Base-by-base conservation (phyloP, 2,113 vertebrate genomes). In the Tachysurus vachellii region DNA sequence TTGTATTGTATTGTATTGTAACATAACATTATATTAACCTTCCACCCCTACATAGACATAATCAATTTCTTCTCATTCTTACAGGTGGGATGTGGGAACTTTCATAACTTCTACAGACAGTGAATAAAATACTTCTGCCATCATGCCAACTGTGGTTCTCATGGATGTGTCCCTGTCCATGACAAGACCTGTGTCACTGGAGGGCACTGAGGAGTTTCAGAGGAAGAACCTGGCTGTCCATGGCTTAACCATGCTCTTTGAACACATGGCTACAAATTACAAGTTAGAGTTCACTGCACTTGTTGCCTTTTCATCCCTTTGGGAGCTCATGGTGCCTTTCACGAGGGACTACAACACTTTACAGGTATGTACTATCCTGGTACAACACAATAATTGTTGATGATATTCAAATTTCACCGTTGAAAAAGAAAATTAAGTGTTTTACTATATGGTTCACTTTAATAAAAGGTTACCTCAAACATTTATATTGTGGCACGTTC, bases 91-190 rank as follows among this genome's bases (percentile, higher is more conserved):
- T 61, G 31, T 4, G 81, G 81, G 85, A 64, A 26, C 2, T 16
- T 42, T 47, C 42, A 11, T 87, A 77, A 82, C 2, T 64, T 66
- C 42, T 26, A 42, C 84, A 64, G 71, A 56, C 4, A 23, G 44
- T 28, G 85, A 85, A 31, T 64, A 80, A 88, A 59, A 80, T 36
- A 28, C 0, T 0, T 82, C 11, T 10, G 56, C 31, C 90, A 90
- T 85, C 94, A 99, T 99, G 98, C 98, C 98, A 0, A 99, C 98
- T 0, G 97, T 99, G 93, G 96, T 99, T 83, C 94, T 99, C 84
- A 95, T 99, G 97, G 98, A 99, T n/a, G 97, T 97, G 54, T 99
- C 98, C 1, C 96, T 99, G 90, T 99, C 98, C 92, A 99, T 99
- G 98, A 99, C 98, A 0, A 96, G 98, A 6, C 97, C 98, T 0